Conservation (phyloP, 2,888 invertebrate species). For the Cephonodes hylas region DNA sequence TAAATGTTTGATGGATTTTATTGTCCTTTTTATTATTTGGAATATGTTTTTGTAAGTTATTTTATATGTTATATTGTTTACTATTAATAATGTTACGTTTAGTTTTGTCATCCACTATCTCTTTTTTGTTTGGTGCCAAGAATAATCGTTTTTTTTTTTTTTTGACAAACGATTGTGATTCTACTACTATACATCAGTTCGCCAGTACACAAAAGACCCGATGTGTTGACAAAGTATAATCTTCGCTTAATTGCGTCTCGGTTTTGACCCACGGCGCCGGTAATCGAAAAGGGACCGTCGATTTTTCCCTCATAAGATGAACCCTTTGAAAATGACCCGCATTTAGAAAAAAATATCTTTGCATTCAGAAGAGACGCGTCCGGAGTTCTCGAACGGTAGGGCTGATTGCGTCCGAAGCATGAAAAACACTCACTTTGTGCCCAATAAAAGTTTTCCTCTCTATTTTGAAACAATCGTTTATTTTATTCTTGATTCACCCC, state of each 20-base stretch:
- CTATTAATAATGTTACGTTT: too few species aligned
- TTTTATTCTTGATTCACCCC: slow-evolving; percentile 65
- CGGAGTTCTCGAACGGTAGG: slow-evolving; percentile 54
- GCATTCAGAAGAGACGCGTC: slow-evolving; percentile 74
- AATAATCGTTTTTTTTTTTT: too few species aligned
- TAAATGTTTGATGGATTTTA: too few species aligned
- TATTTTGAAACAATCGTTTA: slow-evolving; percentile 79
- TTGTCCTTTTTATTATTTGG: too few species aligned
- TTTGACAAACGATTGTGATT: not conserved
- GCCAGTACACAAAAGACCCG: slow-evolving; percentile 39
- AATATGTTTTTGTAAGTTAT: too few species aligned
- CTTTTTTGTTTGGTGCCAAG: too few species aligned
- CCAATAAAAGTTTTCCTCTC: slow-evolving; percentile 74
- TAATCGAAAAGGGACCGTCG: slow-evolving; percentile 70
- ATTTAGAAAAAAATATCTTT: slow-evolving; percentile 76
- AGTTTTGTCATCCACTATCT: too few species aligned
- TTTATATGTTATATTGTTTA: too few species aligned
- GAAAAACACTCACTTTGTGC: slow-evolving; percentile 79
- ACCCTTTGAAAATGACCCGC: slow-evolving; percentile 75
- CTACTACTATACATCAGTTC: slow-evolving; percentile 27
- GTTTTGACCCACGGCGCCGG: slow-evolving; percentile 61
- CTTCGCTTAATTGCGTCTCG: slow-evolving; percentile 68
- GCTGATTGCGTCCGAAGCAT: slow-evolving; percentile 70
- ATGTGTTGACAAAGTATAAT: slow-evolving; percentile 51
- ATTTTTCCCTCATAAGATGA: slow-evolving; percentile 67